Conservation (phyloP, 2,797 vertebrate genomes). For the Pristis pectinata region DNA sequence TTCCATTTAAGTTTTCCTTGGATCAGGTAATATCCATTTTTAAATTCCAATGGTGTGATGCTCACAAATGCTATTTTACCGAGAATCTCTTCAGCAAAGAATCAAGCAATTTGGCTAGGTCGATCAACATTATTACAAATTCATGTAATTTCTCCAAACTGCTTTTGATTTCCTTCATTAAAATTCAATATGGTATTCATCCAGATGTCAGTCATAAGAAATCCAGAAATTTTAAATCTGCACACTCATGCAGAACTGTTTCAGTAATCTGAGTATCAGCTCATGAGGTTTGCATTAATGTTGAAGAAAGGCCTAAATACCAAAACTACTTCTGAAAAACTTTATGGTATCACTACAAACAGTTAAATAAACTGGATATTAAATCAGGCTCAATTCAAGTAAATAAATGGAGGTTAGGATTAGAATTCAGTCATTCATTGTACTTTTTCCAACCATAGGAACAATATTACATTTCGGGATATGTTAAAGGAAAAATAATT, state of each 20-base stretch:
- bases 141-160: conserved; percentile 7
- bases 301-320: background rate
- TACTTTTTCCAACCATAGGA: background rate
- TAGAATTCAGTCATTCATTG: background rate
- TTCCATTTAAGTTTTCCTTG: background rate
- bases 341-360: background rate
- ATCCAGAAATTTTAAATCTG: background rate
- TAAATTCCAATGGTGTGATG: background rate
- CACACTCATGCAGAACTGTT: background rate
- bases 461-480: background rate
- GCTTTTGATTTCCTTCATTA: background rate
- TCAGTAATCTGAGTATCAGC: background rate
- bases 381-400: background rate
- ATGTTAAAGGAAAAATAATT: background rate
- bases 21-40: background rate
- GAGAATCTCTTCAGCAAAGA: too few relatives aligned
- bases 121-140: background rate
- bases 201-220: background rate
- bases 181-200: conserved; percentile 16
- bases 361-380: background rate
- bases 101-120: background rate
- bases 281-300: background rate
- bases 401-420: background rate
- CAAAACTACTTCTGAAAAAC: background rate
- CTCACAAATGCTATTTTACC: too few relatives aligned